Conservation (phyloP, 2,113 vertebrate species). For the Vimba vimba region DNA sequence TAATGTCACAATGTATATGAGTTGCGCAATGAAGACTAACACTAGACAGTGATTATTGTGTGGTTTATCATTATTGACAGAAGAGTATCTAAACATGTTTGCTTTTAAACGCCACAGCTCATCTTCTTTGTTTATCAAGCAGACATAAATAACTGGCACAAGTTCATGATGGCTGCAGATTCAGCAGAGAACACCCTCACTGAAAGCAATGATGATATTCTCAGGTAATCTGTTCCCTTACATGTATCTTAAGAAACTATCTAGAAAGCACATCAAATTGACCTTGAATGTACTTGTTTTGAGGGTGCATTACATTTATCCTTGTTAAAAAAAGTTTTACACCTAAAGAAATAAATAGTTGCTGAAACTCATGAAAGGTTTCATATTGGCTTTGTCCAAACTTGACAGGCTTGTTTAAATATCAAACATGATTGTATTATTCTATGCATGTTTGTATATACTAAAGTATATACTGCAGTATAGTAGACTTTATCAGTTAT, state of each 20-base stretch:
- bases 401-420: background rate
- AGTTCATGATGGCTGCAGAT: conserved; percentile 50
- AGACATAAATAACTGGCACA: conserved; percentile 3
- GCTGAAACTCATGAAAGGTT: background rate
- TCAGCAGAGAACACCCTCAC: conserved; percentile 37
- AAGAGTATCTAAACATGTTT: background rate
- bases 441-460: too few relatives aligned
- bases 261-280: background rate
- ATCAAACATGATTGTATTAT: too few relatives aligned
- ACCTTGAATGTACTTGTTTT: background rate
- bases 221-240: conserved; percentile 51
- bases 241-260: background rate
- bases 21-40: background rate
- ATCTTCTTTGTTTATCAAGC: background rate
- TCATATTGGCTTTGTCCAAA: background rate
- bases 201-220: conserved; percentile 52
- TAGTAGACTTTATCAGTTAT: too few relatives aligned
- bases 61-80: background rate
- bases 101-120: background rate
- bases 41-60: background rate
- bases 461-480: too few relatives aligned
- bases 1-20: background rate
- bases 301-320: background rate
- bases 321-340: too few relatives aligned
- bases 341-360: too few relatives aligned